Evolutionary conservation across 2,888 invertebrate species (phyloP).

Genomic region (Drosophila histrio): DNA sequence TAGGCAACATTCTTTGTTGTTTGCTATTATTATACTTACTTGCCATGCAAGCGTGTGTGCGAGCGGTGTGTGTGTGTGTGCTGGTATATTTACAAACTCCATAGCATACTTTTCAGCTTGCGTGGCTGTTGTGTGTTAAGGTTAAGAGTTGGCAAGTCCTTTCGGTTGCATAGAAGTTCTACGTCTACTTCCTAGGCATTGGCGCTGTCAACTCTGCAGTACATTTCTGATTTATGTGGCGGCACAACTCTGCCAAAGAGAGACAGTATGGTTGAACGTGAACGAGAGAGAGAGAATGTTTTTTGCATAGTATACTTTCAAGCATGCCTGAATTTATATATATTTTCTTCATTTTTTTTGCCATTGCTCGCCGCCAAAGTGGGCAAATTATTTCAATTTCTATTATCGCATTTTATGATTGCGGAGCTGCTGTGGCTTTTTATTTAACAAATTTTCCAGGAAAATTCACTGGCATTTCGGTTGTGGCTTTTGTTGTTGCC

Average conservation of each 20-base stretch:
- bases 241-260: slow-evolving; percentile 33
- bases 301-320: slow-evolving; percentile 49
- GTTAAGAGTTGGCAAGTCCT: slow-evolving; percentile 65
- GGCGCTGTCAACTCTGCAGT: slow-evolving; percentile 67
- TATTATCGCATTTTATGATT: slow-evolving; percentile 78
- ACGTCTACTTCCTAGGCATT: slow-evolving; percentile 28
- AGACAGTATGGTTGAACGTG: background rate
- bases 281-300: background rate
- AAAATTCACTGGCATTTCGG: slow-evolving; percentile 37
- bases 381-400: slow-evolving; percentile 80
- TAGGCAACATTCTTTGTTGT: slow-evolving; percentile 71
- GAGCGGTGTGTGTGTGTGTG: slow-evolving; percentile 19
- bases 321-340: slow-evolving; percentile 36
- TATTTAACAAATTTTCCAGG: slow-evolving; percentile 51
- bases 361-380: slow-evolving; percentile 55
- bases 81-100: slow-evolving; percentile 67
- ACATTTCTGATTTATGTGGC: slow-evolving; percentile 77
- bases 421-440: slow-evolving; percentile 46
- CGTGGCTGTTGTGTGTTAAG: slow-evolving; percentile 77
- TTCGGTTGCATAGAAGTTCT: slow-evolving; percentile 53
- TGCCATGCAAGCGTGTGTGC: slow-evolving; percentile 44
- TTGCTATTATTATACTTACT: slow-evolving; percentile 58
- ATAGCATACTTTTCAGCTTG: slow-evolving; percentile 72
- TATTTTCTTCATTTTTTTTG: slow-evolving; percentile 23
- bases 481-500: slow-evolving; percentile 11